These are phyloP conservation scores for Emys orbicularis DNA, from an alignment of 2,797 vertebrate genomes.

Conservation along the genomic window DNA sequence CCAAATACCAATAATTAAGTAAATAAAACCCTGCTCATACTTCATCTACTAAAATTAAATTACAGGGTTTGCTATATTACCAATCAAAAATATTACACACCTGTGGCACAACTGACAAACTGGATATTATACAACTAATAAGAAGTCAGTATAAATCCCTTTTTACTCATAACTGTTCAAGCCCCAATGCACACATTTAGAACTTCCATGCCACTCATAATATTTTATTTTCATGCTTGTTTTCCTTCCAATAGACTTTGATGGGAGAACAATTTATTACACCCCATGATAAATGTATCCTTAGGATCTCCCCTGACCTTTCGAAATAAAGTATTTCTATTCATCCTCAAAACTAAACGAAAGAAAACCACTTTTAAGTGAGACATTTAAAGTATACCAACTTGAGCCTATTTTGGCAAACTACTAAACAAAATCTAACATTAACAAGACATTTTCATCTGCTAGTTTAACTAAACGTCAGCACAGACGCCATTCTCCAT, in stretches of 20 bases:
- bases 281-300: neutral
- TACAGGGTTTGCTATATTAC: slow-evolving; percentile 1
- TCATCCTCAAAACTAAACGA: slow-evolving; percentile 25
- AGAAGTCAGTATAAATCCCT: neutral
- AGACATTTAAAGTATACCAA: slow-evolving; percentile 9
- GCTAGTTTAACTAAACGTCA: neutral
- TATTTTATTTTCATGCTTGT: neutral
- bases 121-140: neutral
- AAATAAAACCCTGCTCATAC: slow-evolving; percentile 7
- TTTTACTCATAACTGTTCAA: neutral
- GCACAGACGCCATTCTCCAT: neutral
- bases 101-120: neutral
- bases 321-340: neutral
- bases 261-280: neutral
- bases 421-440: slow-evolving; percentile 10
- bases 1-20: neutral
- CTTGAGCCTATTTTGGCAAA: neutral
- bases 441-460: neutral
- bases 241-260: neutral
- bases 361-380: slow-evolving; percentile 2
- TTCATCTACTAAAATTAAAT: slow-evolving; percentile 20
- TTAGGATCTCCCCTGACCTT: neutral
- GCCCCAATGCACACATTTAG: neutral
- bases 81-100: neutral
- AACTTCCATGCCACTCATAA: neutral